Conservation (phyloP, 1,140 invertebrate genomes). For the Cyrtorhinus lividipennis region DNA sequence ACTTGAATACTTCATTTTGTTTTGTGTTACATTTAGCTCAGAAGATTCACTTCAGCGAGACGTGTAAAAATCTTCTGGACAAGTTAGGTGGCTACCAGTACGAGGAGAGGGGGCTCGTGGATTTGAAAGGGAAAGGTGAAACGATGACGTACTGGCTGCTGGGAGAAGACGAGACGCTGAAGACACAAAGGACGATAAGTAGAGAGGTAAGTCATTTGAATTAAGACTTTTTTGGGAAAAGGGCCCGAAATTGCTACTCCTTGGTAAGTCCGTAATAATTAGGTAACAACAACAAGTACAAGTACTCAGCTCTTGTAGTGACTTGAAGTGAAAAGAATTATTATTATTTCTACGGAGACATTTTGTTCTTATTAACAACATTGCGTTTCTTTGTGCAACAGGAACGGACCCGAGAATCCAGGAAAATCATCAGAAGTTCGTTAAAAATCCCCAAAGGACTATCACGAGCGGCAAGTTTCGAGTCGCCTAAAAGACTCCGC, state of each 20-base stretch:
- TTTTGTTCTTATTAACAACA: no score
- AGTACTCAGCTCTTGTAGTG: no score
- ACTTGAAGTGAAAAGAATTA: no score
- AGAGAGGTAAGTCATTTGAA: constrained; percentile 3
- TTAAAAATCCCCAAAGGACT: constrained; percentile 26
- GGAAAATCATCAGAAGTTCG: constrained; percentile 22
- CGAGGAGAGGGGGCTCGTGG: constrained; percentile 59
- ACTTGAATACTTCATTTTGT: background rate
- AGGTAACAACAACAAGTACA: no score
- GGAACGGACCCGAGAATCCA: constrained; percentile 10
- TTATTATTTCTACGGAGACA: no score
- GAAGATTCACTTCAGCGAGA: constrained; percentile 69
- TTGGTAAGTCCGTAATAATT: no score
- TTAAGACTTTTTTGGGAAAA: no score
- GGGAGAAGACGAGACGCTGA: constrained; percentile 1
- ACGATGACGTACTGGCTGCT: constrained; percentile 74
- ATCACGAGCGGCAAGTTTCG: constrained; percentile 53
- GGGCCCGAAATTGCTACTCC: no score
- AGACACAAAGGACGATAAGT: background rate
- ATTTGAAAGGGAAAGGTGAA: constrained; percentile 77
- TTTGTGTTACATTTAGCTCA: constrained; percentile 43
- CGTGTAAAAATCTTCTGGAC: constrained; percentile 56
- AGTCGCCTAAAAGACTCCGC: constrained; percentile 61
- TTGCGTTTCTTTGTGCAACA: no score
- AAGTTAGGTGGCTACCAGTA: constrained; percentile 63